These are phyloP conservation scores for Gila orcuttii DNA, from an alignment of 2,113 vertebrate species.

Conservation along the genomic window DNA sequence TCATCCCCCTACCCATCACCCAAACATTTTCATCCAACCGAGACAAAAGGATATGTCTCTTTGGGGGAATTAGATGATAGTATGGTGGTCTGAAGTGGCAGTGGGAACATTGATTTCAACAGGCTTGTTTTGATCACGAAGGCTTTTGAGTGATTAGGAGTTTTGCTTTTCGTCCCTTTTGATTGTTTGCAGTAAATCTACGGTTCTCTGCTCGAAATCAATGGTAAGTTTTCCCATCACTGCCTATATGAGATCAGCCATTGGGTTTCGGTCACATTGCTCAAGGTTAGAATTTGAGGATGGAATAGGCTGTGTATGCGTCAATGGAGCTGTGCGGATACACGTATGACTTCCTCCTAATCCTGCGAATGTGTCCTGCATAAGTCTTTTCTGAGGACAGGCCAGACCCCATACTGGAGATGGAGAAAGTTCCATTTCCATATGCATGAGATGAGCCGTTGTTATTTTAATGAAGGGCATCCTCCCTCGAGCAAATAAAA, in stretches of 20 bases:
- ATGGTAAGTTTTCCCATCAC: neutral
- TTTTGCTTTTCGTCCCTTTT: neutral
- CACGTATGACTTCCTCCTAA: constrained; percentile 1
- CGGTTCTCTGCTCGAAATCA: neutral
- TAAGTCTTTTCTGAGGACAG: constrained; percentile 32
- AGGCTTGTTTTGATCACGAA: constrained; percentile 16
- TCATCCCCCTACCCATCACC: constrained; percentile 46
- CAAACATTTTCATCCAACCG: constrained; percentile 64
- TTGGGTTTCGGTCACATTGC: neutral
- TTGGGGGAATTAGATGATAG: neutral
- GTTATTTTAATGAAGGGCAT: constrained; percentile 68
- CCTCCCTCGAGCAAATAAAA: constrained; percentile 63
- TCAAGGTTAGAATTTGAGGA: constrained; percentile 26
- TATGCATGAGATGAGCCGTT: constrained; percentile 66
- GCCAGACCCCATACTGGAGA: constrained; percentile 3
- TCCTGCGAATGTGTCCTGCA: constrained; percentile 8
- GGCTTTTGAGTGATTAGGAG: constrained; percentile 14
- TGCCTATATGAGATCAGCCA: neutral
- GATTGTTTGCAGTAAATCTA: neutral
- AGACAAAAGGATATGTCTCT: constrained; percentile 56
- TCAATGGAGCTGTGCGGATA: neutral
- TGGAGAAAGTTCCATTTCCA: constrained; percentile 60
- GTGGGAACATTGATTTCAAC: neutral
- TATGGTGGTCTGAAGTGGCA: neutral
- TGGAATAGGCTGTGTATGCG: neutral